Conservation (phyloP, 2,888 invertebrate genomes). For the Cremastobaeus sp. region DNA sequence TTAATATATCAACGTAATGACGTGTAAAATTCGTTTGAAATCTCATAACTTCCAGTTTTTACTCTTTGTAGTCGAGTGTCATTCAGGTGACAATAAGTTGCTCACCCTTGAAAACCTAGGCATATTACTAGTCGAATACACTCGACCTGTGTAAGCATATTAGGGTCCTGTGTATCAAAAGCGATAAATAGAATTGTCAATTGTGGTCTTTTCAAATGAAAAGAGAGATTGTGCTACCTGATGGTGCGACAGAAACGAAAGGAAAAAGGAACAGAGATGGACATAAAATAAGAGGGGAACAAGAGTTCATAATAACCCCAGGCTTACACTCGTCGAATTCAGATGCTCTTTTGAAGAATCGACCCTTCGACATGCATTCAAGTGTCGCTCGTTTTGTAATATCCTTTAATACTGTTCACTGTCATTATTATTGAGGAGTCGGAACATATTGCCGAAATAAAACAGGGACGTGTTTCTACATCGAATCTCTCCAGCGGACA, state of each 20-base stretch:
- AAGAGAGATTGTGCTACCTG: conserved; percentile 62
- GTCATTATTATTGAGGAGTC: conserved; percentile 74
- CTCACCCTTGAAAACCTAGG: conserved; percentile 57
- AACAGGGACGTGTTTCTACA: conserved; percentile 64
- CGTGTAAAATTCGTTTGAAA: conserved; percentile 50
- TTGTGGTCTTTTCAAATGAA: conserved; percentile 61
- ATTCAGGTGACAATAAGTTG: conserved; percentile 59
- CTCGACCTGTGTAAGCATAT: conserved; percentile 59
- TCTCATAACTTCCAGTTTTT: conserved; percentile 45
- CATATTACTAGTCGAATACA: conserved; percentile 57
- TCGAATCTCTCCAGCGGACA: conserved; percentile 69
- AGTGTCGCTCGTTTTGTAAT: conserved; percentile 76
- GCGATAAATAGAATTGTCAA: conserved; percentile 63
- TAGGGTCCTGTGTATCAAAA: conserved; percentile 57
- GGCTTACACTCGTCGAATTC: conserved; percentile 66
- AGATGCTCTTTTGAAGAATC: conserved; percentile 74
- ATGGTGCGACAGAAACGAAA: conserved; percentile 60
- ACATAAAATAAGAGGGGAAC: conserved; percentile 27
- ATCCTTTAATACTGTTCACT: conserved; percentile 74
- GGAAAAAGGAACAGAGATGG: conserved; percentile 36
- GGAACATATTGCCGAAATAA: conserved; percentile 73
- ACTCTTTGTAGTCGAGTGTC: conserved; percentile 58
- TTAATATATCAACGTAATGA: conserved; percentile 45
- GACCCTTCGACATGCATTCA: conserved; percentile 74
- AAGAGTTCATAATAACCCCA: conserved; percentile 73